These are phyloP conservation scores for Apaloderma vittatum DNA, from an alignment of 2,113 vertebrate genomes.

Conservation along the genomic window DNA sequence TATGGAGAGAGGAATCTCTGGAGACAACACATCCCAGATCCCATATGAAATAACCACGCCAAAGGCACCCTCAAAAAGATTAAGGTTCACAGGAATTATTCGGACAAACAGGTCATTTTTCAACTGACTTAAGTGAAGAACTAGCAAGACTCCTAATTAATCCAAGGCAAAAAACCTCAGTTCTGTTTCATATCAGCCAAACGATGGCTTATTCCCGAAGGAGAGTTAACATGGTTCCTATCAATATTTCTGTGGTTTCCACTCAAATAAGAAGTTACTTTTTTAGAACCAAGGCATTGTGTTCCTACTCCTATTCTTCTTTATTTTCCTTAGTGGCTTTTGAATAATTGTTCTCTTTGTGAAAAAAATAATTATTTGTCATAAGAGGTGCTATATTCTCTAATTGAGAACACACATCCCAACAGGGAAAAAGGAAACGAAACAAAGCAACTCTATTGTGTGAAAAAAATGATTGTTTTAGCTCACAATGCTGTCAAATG, in stretches of 20 bases:
- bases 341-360: background rate
- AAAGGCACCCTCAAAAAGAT: background rate
- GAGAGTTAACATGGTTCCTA: background rate
- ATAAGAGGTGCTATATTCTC: slow-evolving; percentile 6
- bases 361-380: background rate
- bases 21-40: background rate
- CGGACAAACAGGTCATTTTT: background rate
- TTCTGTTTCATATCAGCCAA: background rate
- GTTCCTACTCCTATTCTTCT: background rate
- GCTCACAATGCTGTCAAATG: background rate
- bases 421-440: slow-evolving; percentile 9
- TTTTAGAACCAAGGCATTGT: slow-evolving; percentile 11
- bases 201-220: background rate
- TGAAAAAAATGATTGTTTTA: background rate
- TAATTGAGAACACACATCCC: slow-evolving; percentile 1
- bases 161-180: background rate
- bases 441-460: background rate
- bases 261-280: background rate
- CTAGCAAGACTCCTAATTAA: background rate
- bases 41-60: background rate
- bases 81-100: background rate
- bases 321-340: background rate
- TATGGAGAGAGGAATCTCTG: background rate
- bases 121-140: background rate
- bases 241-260: background rate